Percentiles rank a stretch among this genome's conserved stretches.
Conservation (phyloP, 2,888 invertebrate species). For the Cyclophora punctaria region DNA sequence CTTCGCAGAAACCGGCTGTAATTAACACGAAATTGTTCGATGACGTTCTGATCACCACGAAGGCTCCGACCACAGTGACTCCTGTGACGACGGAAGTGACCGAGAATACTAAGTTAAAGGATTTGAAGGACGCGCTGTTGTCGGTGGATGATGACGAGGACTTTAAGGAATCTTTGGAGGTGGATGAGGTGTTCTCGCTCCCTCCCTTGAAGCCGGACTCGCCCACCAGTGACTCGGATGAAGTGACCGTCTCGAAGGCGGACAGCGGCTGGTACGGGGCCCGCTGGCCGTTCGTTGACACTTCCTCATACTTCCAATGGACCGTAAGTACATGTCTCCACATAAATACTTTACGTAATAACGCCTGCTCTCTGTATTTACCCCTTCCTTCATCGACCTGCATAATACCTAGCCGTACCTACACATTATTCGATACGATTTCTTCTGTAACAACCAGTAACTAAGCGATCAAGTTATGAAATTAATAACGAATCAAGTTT, state of each 20-base stretch:
- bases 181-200: conserved; percentile 64
- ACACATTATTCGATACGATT: conserved; percentile 22
- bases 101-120: conserved; percentile 45
- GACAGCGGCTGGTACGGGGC: conserved; percentile 76
- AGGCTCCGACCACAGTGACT: conserved; percentile 37
- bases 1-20: conserved; percentile 43
- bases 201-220: conserved; percentile 57
- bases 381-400: conserved; percentile 22
- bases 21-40: conserved; percentile 46
- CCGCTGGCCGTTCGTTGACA: conserved; percentile 79
- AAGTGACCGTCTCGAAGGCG: conserved; percentile 60
- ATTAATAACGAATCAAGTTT: conserved; percentile 26
- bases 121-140: conserved; percentile 61
- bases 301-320: conserved; percentile 80
- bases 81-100: conserved; percentile 38
- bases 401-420: conserved; percentile 23
- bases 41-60: conserved; percentile 56
- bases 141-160: conserved; percentile 66
- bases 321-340: conserved; percentile 63
- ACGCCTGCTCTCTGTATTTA: conserved; percentile 18
- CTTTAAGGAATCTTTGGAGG: conserved; percentile 62
- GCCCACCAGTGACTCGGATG: conserved; percentile 47
- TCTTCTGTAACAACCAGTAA: conserved; percentile 28
- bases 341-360: conserved; percentile 26
- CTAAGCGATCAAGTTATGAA: conserved; percentile 16